phyloP scores from a whole-genome alignment of 2,797 vertebrate genomes.

The Sebastes jordani region DNA sequence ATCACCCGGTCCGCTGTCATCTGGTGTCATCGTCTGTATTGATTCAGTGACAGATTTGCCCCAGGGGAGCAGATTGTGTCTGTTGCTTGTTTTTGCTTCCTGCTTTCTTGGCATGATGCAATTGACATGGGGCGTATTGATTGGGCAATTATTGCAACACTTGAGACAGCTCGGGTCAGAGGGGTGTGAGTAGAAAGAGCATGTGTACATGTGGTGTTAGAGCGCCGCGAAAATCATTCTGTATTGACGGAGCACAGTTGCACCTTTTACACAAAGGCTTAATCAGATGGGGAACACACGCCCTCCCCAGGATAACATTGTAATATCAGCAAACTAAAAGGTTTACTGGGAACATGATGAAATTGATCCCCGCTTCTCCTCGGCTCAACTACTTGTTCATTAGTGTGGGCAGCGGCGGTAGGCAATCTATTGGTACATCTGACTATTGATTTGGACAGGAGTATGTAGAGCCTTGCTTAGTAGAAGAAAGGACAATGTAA shows the following conservation, averaged over 20 bases:
- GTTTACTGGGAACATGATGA: conserved; percentile 57
- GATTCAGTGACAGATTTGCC: conserved; percentile 75
- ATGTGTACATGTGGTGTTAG: conserved; percentile 41
- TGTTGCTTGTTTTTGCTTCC: conserved; percentile 64
- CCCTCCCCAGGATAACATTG: conserved; percentile 44
- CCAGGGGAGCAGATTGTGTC: conserved; percentile 44
- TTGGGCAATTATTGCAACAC: conserved; percentile 73
- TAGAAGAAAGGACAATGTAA: conserved; percentile 55
- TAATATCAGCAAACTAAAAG: conserved; percentile 52
- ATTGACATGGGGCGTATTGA: conserved; percentile 73
- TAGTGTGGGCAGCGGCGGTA: conserved; percentile 55
- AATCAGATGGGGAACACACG: conserved; percentile 40
- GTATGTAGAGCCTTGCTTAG: conserved; percentile 49
- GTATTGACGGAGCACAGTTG: conserved; percentile 38
- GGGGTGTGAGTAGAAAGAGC: conserved; percentile 24
- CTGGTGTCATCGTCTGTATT: conserved; percentile 72
- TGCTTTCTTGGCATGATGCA: conserved; percentile 67
- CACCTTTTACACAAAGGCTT: conserved; percentile 20
- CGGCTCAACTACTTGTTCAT: conserved; percentile 66
- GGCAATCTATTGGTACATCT: conserved; percentile 66
- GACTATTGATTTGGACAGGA: conserved; percentile 64
- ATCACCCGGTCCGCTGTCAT: conserved; percentile 63
- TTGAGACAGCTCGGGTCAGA: conserved; percentile 64
- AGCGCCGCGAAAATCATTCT: conserved; percentile 45
- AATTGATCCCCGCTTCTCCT: conserved; percentile 67